phyloP scores from a whole-genome alignment of 2,888 invertebrate species.

The Mythimna lalbum region DNA sequence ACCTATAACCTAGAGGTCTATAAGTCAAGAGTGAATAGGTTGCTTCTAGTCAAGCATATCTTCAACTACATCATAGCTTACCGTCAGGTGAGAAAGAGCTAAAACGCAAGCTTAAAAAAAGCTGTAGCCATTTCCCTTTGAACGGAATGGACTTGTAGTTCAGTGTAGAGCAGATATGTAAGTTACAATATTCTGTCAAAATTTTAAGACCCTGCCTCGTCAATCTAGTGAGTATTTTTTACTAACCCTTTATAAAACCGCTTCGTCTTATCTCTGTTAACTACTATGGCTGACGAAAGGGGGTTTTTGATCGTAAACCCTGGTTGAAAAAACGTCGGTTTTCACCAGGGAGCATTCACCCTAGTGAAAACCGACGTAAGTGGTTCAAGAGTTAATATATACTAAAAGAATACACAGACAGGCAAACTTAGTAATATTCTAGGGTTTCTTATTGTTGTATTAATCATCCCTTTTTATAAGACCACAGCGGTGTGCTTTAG shows the following conservation, averaged over 20 bases:
- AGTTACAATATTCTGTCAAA: not conserved
- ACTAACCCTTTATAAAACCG: too few species aligned
- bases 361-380: too few species aligned
- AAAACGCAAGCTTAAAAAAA: not conserved
- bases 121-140: too few species aligned
- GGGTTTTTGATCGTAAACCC: too few species aligned
- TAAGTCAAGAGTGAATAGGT: not conserved
- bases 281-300: too few species aligned
- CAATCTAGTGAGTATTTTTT: not conserved
- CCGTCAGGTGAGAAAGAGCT: not conserved
- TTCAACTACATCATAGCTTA: not conserved
- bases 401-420: not conserved
- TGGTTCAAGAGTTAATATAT: not conserved
- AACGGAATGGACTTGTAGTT: too few species aligned
- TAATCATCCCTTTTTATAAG: not conserved
- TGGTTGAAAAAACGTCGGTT: too few species aligned
- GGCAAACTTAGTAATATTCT: not conserved
- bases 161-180: not conserved
- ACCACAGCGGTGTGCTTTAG: not conserved
- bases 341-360: too few species aligned
- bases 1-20: not conserved
- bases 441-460: not conserved
- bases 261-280: too few species aligned
- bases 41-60: not conserved
- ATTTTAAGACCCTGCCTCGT: not conserved